These are phyloP conservation scores for Cherax quadricarinatus DNA, from an alignment of 1,140 invertebrate genomes.

Conservation along the genomic window DNA sequence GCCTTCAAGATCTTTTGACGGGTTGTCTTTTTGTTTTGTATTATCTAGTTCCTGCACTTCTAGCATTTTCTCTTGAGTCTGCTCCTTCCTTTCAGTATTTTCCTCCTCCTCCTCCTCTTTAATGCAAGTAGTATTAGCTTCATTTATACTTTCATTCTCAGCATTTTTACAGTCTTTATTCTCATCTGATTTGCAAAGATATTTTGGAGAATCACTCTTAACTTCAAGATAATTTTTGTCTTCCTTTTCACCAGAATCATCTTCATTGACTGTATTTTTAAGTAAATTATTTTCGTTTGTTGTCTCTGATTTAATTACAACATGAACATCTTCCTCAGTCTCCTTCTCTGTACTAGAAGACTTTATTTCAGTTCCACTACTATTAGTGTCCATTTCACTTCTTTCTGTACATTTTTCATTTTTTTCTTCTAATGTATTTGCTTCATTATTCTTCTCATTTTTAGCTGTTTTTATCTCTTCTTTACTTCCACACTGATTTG, in stretches of 20 bases:
- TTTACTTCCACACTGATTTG: neutral
- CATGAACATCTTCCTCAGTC: conserved; percentile 16
- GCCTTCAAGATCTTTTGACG: neutral
- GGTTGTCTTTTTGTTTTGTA: neutral
- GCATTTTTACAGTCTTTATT: neutral
- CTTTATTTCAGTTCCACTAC: neutral
- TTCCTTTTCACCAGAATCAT: conserved; percentile 14
- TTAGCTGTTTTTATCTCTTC: neutral
- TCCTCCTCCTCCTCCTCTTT: neutral
- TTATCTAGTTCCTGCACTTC: neutral
- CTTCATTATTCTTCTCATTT: neutral
- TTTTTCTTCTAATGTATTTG: conserved; percentile 1
- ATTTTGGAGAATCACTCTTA: neutral
- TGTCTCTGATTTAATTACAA: neutral
- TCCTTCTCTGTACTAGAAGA: neutral
- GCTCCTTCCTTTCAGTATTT: neutral
- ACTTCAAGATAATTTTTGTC: neutral
- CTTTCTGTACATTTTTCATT: neutral
- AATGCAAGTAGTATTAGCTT: neutral
- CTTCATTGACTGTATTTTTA: neutral
- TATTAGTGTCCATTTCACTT: neutral
- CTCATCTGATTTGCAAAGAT: neutral
- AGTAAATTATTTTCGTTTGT: neutral
- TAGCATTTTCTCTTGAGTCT: neutral
- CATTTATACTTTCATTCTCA: neutral